These are phyloP conservation scores for Parnassius orleans DNA, from an alignment of 2,888 invertebrate species.

Conservation along the genomic window DNA sequence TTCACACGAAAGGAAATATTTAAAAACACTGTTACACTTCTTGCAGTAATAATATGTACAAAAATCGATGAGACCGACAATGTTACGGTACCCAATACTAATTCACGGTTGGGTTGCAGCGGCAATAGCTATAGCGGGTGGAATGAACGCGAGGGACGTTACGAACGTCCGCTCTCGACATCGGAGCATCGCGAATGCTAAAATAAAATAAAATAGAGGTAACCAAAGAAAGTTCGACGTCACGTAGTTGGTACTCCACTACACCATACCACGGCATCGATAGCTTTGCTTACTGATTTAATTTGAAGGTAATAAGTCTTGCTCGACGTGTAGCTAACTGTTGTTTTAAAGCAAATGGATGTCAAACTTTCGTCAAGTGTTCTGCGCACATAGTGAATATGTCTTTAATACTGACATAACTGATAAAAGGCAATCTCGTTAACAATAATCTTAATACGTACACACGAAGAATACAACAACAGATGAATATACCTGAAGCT, in stretches of 20 bases:
- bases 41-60: slow-evolving; percentile 37
- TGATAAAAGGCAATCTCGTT: too few species aligned
- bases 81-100: slow-evolving; percentile 46
- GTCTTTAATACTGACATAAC: too few species aligned
- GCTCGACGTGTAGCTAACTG: slow-evolving; percentile 54
- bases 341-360: slow-evolving; percentile 32
- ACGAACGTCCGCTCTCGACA: slow-evolving; percentile 61
- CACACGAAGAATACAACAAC: too few species aligned
- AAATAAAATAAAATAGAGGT: slow-evolving; percentile 59
- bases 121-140: slow-evolving; percentile 45
- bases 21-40: slow-evolving; percentile 48
- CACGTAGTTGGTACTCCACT: slow-evolving; percentile 33
- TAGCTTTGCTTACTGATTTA: slow-evolving; percentile 61
- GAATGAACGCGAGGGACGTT: slow-evolving; percentile 33
- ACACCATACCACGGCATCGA: slow-evolving; percentile 36
- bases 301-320: slow-evolving; percentile 62
- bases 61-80: slow-evolving; percentile 40
- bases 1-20: slow-evolving; percentile 52
- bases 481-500: too few species aligned
- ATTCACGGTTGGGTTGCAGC: slow-evolving; percentile 61
- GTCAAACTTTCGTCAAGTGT: slow-evolving; percentile 25
- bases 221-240: slow-evolving; percentile 70
- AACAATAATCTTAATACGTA: too few species aligned
- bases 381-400: not conserved
- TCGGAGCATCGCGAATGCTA: slow-evolving; percentile 61